These are phyloP conservation scores for Pseudoips prasinana DNA, from an alignment of 2,888 invertebrate genomes.

Conservation along the genomic window DNA sequence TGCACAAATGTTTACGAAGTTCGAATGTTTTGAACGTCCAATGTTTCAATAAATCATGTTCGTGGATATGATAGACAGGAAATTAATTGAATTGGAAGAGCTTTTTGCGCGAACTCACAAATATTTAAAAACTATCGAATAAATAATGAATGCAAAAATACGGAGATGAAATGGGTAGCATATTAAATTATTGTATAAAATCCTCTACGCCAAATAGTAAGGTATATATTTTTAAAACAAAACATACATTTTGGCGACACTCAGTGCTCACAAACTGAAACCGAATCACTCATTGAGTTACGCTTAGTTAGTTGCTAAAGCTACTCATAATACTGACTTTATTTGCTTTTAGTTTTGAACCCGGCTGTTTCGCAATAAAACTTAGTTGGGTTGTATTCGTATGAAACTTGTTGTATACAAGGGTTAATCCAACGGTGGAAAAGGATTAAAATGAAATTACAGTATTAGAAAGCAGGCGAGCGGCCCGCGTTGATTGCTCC, in stretches of 20 bases:
- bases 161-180: no score
- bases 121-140: no score
- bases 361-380: conserved; percentile 22
- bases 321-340: conserved; percentile 29
- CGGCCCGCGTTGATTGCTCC: conserved; percentile 30
- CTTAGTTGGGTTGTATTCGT: conserved; percentile 21
- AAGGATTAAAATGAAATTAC: conserved; percentile 48
- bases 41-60: conserved; percentile 25
- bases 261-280: conserved; percentile 11
- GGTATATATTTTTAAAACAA: not conserved
- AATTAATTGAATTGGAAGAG: conserved; percentile 15
- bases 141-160: no score
- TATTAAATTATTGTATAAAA: no score
- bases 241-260: not conserved
- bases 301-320: conserved; percentile 36
- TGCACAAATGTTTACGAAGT: conserved; percentile 13
- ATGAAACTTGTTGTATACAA: conserved; percentile 27
- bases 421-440: conserved; percentile 37
- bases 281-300: conserved; percentile 34
- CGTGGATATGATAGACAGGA: conserved; percentile 23
- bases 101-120: not conserved
- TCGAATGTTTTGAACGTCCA: conserved; percentile 14
- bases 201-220: no score
- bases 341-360: conserved; percentile 28
- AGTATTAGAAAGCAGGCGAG: conserved; percentile 38